These are phyloP conservation scores for Limnephilus lunatus DNA, from an alignment of 2,888 invertebrate genomes.

Conservation along the genomic window DNA sequence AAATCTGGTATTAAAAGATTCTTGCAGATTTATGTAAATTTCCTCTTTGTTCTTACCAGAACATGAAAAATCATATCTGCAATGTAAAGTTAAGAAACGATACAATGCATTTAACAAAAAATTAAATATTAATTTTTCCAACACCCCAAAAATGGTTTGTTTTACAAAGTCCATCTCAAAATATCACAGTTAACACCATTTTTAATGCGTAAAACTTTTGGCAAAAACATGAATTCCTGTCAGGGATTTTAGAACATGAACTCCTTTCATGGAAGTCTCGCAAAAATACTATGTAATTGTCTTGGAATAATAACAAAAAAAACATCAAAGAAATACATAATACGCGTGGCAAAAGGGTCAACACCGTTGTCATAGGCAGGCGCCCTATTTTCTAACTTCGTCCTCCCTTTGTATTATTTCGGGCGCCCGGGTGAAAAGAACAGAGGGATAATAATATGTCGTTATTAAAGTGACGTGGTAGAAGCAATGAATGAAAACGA, in stretches of 20 bases:
- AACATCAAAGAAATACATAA: background rate
- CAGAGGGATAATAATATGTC: background rate
- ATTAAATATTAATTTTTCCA: too few relatives aligned
- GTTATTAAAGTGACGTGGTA: slow-evolving; percentile 2
- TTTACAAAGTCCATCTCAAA: too few relatives aligned
- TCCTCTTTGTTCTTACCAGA: too few relatives aligned
- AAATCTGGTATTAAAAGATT: too few relatives aligned
- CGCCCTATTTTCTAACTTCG: background rate
- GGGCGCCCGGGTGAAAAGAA: background rate
- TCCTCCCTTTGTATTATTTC: background rate
- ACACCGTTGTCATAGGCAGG: background rate
- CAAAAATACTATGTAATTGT: background rate
- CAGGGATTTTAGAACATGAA: too few relatives aligned
- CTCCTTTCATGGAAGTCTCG: background rate
- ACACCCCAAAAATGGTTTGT: too few relatives aligned
- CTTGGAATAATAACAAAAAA: background rate
- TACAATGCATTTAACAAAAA: too few relatives aligned
- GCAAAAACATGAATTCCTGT: too few relatives aligned
- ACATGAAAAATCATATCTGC: too few relatives aligned
- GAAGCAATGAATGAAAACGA: background rate
- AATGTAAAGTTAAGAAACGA: too few relatives aligned
- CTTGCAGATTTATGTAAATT: too few relatives aligned
- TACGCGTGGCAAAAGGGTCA: background rate
- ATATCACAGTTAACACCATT: too few relatives aligned
- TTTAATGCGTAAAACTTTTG: background rate